Evolutionary conservation across 2,888 invertebrate species (phyloP).

Genomic region (Dolomedes plantarius): DNA sequence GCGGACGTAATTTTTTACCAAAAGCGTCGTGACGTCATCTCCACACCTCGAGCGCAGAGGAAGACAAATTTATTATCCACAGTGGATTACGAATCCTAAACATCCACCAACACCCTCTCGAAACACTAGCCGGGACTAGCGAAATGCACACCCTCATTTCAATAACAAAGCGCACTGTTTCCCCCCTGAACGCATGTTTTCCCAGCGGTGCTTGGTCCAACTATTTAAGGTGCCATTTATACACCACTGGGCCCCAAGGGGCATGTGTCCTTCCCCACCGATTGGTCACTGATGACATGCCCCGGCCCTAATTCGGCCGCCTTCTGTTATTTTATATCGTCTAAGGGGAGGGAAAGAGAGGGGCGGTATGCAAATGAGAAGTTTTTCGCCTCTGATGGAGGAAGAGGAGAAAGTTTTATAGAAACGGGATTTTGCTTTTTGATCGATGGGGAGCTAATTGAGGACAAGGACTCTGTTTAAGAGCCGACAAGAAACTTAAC

Average conservation of each 20-base stretch:
- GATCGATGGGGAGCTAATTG: neutral
- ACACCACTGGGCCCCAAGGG: conserved; percentile 58
- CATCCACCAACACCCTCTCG: neutral
- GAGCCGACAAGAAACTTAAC: no score
- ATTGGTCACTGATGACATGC: conserved; percentile 45
- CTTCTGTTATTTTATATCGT: conserved; percentile 46
- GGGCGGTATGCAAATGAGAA: conserved; percentile 49
- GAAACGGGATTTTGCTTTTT: neutral
- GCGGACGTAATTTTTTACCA: no score
- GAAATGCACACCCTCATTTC: conserved; percentile 60
- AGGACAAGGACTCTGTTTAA: no score
- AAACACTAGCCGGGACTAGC: neutral
- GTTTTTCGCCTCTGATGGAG: neutral
- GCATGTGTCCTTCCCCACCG: neutral
- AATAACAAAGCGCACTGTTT: conserved; percentile 52
- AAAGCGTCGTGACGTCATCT: conserved; percentile 28
- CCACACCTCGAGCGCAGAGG: neutral
- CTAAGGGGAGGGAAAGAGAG: neutral
- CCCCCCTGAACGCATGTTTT: conserved; percentile 26
- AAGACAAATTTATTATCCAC: conserved; percentile 39
- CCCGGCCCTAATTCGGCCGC: conserved; percentile 46
- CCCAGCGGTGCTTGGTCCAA: conserved; percentile 29
- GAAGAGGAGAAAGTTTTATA: neutral
- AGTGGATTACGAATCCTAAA: conserved; percentile 15
- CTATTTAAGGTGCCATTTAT: conserved; percentile 71